Evolutionary conservation across 2,797 vertebrate genomes (phyloP).

Genomic region (Melanotaenia maccullochi): DNA sequence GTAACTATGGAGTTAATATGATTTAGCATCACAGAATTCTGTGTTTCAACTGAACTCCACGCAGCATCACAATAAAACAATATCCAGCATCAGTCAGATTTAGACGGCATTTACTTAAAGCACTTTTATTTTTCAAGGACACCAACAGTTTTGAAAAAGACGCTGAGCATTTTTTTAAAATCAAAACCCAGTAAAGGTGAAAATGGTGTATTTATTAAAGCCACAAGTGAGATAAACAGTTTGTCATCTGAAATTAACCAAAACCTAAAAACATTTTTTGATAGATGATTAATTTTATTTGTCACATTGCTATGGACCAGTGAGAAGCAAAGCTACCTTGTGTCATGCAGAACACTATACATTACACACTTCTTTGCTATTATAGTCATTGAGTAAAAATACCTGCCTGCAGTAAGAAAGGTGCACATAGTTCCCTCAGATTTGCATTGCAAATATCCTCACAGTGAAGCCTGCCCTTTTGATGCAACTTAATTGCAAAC

Average conservation of each 20-base stretch:
- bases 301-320: conserved; percentile 13
- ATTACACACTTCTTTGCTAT: conserved; percentile 32
- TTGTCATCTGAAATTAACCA: background rate
- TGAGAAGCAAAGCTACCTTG: conserved; percentile 29
- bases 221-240: background rate
- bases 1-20: background rate
- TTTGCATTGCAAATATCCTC: conserved; percentile 72
- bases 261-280: background rate
- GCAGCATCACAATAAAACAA: background rate
- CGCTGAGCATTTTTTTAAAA: background rate
- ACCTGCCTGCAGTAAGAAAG: conserved; percentile 36
- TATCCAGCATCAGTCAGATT: background rate
- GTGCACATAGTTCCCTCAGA: conserved; percentile 43
- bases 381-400: conserved; percentile 43
- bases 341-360: conserved; percentile 50
- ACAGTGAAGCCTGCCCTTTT: conserved; percentile 43
- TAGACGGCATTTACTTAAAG: background rate
- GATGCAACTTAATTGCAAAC: conserved; percentile 4
- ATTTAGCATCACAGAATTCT: background rate
- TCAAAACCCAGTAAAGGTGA: background rate
- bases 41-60: background rate
- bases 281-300: conserved; percentile 1
- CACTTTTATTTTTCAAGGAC: background rate
- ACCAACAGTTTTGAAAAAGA: background rate
- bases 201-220: background rate